phyloP scores from a whole-genome alignment of 2,113 vertebrate species.

The Eurystomus gularis region DNA sequence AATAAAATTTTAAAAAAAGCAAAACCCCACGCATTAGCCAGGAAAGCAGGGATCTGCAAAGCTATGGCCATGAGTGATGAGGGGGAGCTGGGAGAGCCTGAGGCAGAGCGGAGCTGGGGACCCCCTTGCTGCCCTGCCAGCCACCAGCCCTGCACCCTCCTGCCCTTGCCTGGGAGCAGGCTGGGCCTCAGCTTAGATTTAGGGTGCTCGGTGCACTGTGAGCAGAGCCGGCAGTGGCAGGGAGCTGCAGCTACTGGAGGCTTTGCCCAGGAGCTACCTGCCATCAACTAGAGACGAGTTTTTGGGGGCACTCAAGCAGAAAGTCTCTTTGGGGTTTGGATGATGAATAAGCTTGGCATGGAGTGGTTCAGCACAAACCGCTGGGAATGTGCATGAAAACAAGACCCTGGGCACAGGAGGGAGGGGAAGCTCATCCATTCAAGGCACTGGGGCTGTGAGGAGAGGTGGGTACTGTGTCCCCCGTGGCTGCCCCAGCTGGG shows the following conservation, averaged over 20 bases:
- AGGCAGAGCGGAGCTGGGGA: background rate
- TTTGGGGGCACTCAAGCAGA: background rate
- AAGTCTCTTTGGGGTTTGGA: background rate
- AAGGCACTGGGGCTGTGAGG: fast-evolving
- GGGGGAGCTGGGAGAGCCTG: background rate
- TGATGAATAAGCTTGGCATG: fast-evolving
- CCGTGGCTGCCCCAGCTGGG: background rate
- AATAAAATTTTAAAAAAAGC: no score
- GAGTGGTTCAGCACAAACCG: fast-evolving
- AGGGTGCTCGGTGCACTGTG: fast-evolving
- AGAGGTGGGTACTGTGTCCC: fast-evolving
- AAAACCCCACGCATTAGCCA: background rate
- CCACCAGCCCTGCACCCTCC: background rate
- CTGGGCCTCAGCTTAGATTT: background rate
- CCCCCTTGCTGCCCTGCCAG: fast-evolving
- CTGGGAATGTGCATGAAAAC: fast-evolving
- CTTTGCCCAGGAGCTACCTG: background rate
- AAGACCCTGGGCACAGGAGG: fast-evolving
- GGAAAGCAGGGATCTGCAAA: background rate
- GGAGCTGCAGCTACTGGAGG: fast-evolving
- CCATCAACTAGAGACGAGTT: fast-evolving
- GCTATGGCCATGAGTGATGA: background rate
- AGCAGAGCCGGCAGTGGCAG: fast-evolving
- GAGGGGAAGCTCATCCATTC: background rate
- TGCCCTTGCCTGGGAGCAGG: background rate